These are phyloP conservation scores for Lagodon rhomboides DNA, from an alignment of 2,797 vertebrate species.

Conservation along the genomic window DNA sequence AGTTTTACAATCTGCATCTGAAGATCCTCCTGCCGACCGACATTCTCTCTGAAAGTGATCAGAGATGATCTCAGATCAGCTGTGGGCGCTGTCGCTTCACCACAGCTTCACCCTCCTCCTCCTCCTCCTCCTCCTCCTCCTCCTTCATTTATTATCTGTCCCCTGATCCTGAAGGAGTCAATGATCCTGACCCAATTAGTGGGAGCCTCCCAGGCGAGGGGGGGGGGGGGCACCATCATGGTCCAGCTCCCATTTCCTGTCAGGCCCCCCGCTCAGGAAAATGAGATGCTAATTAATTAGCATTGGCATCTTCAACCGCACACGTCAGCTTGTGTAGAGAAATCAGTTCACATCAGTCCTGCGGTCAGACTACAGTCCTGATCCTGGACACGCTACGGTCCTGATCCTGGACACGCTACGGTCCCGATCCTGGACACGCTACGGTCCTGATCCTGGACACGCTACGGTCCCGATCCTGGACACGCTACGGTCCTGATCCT, in stretches of 20 bases:
- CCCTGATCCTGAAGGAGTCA: slow-evolving; percentile 85
- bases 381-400: background rate
- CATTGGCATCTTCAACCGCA: slow-evolving; percentile 90
- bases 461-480: background rate
- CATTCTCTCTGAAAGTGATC: background rate
- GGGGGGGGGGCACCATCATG: slow-evolving; percentile 82
- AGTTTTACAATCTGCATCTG: no score
- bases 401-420: background rate
- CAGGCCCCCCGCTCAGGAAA: slow-evolving; percentile 78
- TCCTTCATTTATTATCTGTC: slow-evolving; percentile 90
- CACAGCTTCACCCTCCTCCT: slow-evolving; percentile 10
- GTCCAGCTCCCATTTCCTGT: slow-evolving; percentile 91
- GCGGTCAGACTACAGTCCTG: background rate
- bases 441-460: slow-evolving; percentile 36
- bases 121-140: slow-evolving; percentile 51
- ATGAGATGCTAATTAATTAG: slow-evolving; percentile 96
- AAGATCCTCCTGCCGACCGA: background rate
- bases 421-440: slow-evolving; percentile 28
- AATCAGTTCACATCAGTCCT: slow-evolving; percentile 80
- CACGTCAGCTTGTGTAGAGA: slow-evolving; percentile 87
- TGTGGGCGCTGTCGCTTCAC: slow-evolving; percentile 1
- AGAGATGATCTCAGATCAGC: slow-evolving; percentile 18
- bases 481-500: slow-evolving; percentile 24
- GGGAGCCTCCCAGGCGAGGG: slow-evolving; percentile 81
- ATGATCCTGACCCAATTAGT: slow-evolving; percentile 91